Evolutionary conservation across 92 coral and sea anemone genomes (phyloP).

Genomic region (Actinostola sp.): DNA sequence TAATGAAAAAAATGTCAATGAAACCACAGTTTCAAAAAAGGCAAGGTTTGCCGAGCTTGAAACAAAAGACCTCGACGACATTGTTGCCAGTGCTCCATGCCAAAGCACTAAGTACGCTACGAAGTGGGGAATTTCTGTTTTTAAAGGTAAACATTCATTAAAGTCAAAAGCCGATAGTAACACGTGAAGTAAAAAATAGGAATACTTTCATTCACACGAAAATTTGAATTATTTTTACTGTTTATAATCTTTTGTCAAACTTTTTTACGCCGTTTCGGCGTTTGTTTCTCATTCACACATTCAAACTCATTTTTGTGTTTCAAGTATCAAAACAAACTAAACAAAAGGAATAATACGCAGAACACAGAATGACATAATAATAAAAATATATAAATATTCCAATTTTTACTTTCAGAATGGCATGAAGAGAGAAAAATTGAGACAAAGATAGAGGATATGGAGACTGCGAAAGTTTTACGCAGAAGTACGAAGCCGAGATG

Average conservation of each 20-base stretch:
- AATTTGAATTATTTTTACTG: too few species aligned
- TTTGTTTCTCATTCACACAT: too few species aligned
- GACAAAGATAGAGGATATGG: constrained; percentile 32
- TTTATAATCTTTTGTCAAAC: too few species aligned
- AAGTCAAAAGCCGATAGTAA: neutral
- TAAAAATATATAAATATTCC: too few species aligned
- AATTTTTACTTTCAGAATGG: constrained; percentile 49
- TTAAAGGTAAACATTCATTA: constrained; percentile 19
- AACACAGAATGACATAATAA: neutral
- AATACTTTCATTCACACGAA: neutral
- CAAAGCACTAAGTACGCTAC: constrained; percentile 28
- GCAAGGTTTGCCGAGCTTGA: constrained; percentile 10
- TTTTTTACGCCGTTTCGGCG: too few species aligned
- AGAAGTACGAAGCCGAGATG: constrained; percentile 49
- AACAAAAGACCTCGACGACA: constrained; percentile 4
- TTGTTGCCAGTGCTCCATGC: constrained; percentile 18
- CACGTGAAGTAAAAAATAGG: neutral
- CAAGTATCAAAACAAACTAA: too few species aligned
- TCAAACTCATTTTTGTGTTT: too few species aligned
- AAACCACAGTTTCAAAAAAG: too few species aligned
- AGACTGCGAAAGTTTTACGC: constrained; percentile 45
- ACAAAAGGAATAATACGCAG: neutral
- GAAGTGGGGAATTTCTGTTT: constrained; percentile 46
- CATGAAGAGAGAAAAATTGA: constrained; percentile 27
- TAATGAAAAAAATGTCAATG: too few species aligned